Base-by-base conservation (phyloP, 2,113 vertebrate genomes). In the Manacus vitellinus region DNA sequence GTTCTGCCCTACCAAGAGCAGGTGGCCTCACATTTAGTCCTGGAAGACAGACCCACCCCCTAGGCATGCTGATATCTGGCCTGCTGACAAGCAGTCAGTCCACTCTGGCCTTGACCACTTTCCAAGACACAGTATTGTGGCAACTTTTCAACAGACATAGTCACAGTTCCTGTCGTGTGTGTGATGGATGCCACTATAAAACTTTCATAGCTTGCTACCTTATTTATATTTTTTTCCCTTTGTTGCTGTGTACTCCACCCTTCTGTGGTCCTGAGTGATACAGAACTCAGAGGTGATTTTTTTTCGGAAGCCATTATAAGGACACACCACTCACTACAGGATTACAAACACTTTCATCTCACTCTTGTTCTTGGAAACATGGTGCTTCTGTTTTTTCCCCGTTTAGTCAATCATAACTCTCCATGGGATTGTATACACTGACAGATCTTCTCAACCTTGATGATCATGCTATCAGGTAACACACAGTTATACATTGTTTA, bases 311-410 rank as follows among this genome's bases (percentile, higher is more conserved):
- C 58, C 27, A 28, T 90, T 93, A 62, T 27, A 41, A 15, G 80
- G 82, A 76, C 33, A 92, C 35, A 74, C 37, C 33, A 39, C 59
- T 84, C 65, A 92, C n/a, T 39, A 80, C 59, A 84, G n/a, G 28
- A 73, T 71, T 85, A 90, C 61, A 94, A 81, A 19, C 35, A 67
- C 33, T 91, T 92, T 88, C 35, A 80, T 75, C 76, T 94, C 68
- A 41, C 35, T 89, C 59, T 62, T 76, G 14, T 43, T 90, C 79
- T 71, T 80, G 54, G 58, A 86, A 55, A 39, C 7, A 5, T 10
- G 14, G 11, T 85, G 24, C 8, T 51, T 47, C 35, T 89, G 23
- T 33, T 58, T 16, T 3, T 2, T 2, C 20, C 23, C 10, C 16
- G 5, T 63, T 61, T 47, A 71, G 68, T 81, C 23, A 62, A 23